phyloP scores from a whole-genome alignment of 2,113 vertebrate genomes.

The Sorex fumeus region DNA sequence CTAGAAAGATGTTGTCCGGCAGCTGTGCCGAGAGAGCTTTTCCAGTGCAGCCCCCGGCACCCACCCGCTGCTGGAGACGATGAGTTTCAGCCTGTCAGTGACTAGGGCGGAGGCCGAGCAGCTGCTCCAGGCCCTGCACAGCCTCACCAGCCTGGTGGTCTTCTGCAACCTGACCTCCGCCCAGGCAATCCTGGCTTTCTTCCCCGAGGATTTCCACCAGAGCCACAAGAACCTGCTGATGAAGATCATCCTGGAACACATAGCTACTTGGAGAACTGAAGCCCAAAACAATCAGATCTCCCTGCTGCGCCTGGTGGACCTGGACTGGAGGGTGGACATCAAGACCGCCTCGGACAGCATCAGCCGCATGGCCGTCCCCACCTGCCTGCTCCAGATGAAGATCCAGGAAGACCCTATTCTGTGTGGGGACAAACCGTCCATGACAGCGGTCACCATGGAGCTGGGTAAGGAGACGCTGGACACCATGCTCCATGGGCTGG shows the following conservation, averaged over 20 bases:
- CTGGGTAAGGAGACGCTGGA: conserved; percentile 96
- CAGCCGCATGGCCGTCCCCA: conserved; percentile 94
- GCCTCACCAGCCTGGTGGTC: conserved; percentile 90
- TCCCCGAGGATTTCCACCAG: conserved; percentile 69
- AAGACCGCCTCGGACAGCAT: conserved; percentile 94
- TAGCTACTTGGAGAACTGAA: conserved; percentile 91
- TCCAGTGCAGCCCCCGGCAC: conserved; percentile 81
- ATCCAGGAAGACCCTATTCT: conserved; percentile 91
- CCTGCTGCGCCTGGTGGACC: conserved; percentile 92
- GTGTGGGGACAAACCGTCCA: conserved; percentile 83
- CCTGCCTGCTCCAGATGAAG: conserved; percentile 97
- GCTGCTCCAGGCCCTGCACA: conserved; percentile 93
- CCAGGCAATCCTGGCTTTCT: conserved; percentile 88
- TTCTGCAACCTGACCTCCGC: conserved; percentile 91
- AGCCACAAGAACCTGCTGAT: conserved; percentile 94
- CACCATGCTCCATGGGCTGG: conserved; percentile 96
- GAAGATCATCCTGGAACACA: conserved; percentile 96
- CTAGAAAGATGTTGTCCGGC: conserved; percentile 94
- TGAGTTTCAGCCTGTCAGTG: conserved; percentile 88
- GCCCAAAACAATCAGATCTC: conserved; percentile 91
- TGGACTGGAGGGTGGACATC: conserved; percentile 96
- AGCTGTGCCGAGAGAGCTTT: conserved; percentile 94
- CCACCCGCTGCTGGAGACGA: conserved; percentile 86
- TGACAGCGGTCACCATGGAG: conserved; percentile 94
- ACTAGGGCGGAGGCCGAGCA: conserved; percentile 90